phyloP scores from a whole-genome alignment of 2,888 invertebrate genomes.

The Drosophila maculinotata region DNA sequence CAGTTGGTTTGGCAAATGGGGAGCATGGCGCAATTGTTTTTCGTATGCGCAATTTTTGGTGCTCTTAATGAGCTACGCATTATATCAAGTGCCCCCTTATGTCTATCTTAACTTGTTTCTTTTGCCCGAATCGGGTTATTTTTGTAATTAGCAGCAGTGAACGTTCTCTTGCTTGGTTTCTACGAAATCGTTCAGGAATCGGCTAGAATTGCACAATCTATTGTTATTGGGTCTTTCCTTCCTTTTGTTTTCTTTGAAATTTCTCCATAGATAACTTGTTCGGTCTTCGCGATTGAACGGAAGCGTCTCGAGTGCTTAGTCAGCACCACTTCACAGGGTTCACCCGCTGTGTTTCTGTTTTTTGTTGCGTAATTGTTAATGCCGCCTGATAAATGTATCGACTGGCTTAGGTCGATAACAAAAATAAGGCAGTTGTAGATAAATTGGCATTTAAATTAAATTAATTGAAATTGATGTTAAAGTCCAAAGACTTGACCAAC shows the following conservation, averaged over 20 bases:
- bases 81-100: slow-evolving; percentile 19
- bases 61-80: slow-evolving; percentile 22
- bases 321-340: slow-evolving; percentile 19
- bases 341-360: slow-evolving; percentile 17
- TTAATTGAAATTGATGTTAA: slow-evolving; percentile 18
- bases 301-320: slow-evolving; percentile 45
- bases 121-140: neutral
- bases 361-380: slow-evolving; percentile 29
- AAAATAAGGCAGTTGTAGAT: slow-evolving; percentile 27
- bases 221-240: slow-evolving; percentile 1
- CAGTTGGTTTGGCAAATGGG: neutral
- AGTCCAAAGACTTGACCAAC: slow-evolving; percentile 4
- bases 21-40: neutral
- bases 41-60: slow-evolving; percentile 11
- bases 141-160: neutral
- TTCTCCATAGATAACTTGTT: slow-evolving; percentile 12
- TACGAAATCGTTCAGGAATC: neutral
- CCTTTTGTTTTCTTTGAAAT: neutral
- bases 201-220: slow-evolving; percentile 22
- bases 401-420: slow-evolving; percentile 19
- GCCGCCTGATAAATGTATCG: slow-evolving; percentile 20
- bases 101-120: neutral
- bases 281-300: slow-evolving; percentile 19
- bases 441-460: slow-evolving; percentile 30
- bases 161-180: neutral